Conservation (phyloP, 2,888 invertebrate species). For the Phytoseiulus persimilis region DNA sequence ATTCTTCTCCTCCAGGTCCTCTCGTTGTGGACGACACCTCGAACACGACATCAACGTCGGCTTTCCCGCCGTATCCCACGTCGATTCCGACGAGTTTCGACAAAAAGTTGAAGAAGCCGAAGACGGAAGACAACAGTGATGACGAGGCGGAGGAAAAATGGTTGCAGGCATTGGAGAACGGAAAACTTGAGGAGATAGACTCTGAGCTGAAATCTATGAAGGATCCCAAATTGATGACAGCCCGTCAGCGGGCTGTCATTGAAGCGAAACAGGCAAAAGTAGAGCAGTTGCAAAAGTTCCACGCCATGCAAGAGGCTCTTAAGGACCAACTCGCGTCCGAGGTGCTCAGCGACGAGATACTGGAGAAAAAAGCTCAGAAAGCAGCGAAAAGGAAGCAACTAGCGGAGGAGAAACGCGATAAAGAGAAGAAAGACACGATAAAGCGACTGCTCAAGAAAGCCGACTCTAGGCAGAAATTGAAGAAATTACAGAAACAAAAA, state of each 20-base stretch:
- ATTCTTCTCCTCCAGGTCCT: background rate
- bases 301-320: background rate
- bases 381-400: slow-evolving; percentile 21
- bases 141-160: slow-evolving; percentile 25
- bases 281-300: slow-evolving; percentile 6
- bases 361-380: slow-evolving; percentile 17
- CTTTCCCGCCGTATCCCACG: background rate
- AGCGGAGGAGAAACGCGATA: slow-evolving; percentile 28
- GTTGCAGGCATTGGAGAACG: background rate
- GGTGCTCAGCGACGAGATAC: background rate
- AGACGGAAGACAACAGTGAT: background rate
- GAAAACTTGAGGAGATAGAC: slow-evolving; percentile 35
- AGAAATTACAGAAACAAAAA: slow-evolving; percentile 11
- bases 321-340: background rate
- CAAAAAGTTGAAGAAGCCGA: background rate
- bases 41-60: background rate
- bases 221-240: slow-evolving; percentile 14
- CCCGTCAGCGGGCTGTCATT: slow-evolving; percentile 19
- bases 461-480: slow-evolving; percentile 21
- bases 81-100: background rate
- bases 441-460: slow-evolving; percentile 21
- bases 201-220: slow-evolving; percentile 26
- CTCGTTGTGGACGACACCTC: background rate
- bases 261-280: slow-evolving; percentile 27
- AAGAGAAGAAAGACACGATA: slow-evolving; percentile 30